These are phyloP conservation scores for Melanotaenia trifasciata DNA, from an alignment of 2,797 vertebrate genomes.

Conservation along the genomic window DNA sequence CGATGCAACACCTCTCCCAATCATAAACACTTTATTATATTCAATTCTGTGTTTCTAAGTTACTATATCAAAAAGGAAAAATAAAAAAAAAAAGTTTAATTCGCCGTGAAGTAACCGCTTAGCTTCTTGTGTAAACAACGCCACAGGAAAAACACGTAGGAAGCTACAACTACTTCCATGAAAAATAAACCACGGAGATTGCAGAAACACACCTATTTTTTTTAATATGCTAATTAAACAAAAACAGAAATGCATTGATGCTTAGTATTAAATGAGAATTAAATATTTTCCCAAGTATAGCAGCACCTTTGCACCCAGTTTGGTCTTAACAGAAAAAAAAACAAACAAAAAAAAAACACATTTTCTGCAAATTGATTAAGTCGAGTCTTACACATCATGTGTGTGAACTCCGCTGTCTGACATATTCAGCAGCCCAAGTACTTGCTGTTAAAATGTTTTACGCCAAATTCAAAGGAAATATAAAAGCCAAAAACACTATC, in stretches of 20 bases:
- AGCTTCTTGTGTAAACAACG: not conserved
- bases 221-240: slow-evolving; percentile 1
- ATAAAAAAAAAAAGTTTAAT: not conserved
- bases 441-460: slow-evolving; percentile 59
- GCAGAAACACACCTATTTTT: not conserved
- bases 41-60: slow-evolving; percentile 28
- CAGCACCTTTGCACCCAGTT: not conserved
- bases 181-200: not conserved
- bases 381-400: not conserved
- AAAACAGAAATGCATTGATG: not conserved
- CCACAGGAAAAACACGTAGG: not conserved
- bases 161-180: not conserved
- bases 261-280: not conserved
- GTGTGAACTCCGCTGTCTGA: slow-evolving; percentile 8
- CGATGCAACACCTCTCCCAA: slow-evolving; percentile 86
- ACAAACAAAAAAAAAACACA: not conserved
- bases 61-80: not conserved
- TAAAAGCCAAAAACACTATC: slow-evolving; percentile 48
- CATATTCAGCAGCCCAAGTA: slow-evolving; percentile 37
- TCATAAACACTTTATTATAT: slow-evolving; percentile 72
- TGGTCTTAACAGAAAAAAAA: not conserved
- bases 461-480: slow-evolving; percentile 51
- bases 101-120: not conserved
- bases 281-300: not conserved
- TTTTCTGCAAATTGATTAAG: not conserved